Evolutionary conservation across 2,113 vertebrate species (phyloP).

Genomic region (Rissa tridactyla): DNA sequence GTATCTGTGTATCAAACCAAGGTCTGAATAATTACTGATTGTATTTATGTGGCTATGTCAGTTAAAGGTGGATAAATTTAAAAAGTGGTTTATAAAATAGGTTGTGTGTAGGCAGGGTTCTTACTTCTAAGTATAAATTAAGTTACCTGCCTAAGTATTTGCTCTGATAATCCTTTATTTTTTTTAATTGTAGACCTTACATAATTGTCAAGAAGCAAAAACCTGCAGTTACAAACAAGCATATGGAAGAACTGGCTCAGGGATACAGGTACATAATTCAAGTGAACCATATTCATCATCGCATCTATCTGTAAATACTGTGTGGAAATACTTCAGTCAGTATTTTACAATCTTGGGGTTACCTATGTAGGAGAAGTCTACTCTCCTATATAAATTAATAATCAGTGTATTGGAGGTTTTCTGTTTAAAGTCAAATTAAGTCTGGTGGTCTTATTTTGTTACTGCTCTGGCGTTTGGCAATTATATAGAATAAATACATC

Average conservation of each 20-base stretch:
- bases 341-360: background rate
- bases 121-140: background rate
- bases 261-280: constrained; percentile 86
- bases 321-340: background rate
- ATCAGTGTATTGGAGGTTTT: background rate
- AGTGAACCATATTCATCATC: background rate
- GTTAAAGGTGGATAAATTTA: background rate
- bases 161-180: background rate
- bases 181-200: constrained; percentile 82
- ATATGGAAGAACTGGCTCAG: constrained; percentile 95
- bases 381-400: background rate
- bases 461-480: background rate
- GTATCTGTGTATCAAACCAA: background rate
- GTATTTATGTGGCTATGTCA: background rate
- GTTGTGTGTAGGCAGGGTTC: background rate
- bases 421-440: background rate
- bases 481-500: background rate
- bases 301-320: background rate
- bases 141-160: background rate
- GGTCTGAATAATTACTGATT: background rate
- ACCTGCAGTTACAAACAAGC: constrained; percentile 91
- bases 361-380: background rate
- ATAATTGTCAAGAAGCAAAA: constrained; percentile 96
- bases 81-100: background rate
- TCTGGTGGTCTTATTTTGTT: background rate